Evolutionary conservation across 2,888 invertebrate genomes (phyloP).

Genomic region (Allophyes oxyacanthae): DNA sequence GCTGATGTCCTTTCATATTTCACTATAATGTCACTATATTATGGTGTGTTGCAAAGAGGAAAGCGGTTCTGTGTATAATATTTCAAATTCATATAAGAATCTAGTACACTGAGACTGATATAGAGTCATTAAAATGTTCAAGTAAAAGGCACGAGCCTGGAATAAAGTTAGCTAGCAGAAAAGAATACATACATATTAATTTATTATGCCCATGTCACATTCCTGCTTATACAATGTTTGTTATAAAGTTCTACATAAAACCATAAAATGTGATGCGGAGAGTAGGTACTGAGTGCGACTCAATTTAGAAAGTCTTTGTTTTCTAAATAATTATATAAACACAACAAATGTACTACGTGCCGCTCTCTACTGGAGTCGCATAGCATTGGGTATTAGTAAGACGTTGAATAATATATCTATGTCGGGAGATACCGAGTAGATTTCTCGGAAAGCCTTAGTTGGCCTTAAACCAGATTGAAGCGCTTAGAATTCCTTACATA

Average conservation of each 20-base stretch:
- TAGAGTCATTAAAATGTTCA: constrained; percentile 20
- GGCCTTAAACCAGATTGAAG: constrained; percentile 85
- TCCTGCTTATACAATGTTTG: constrained; percentile 39
- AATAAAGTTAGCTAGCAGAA: constrained; percentile 35
- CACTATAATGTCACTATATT: constrained; percentile 55
- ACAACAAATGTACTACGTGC: constrained; percentile 39
- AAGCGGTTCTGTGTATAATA: constrained; percentile 33
- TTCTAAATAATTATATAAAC: constrained; percentile 46
- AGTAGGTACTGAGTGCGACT: constrained; percentile 23
- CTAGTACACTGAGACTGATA: constrained; percentile 30
- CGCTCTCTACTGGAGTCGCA: constrained; percentile 28
- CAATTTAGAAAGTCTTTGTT: constrained; percentile 46
- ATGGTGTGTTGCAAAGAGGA: constrained; percentile 47
- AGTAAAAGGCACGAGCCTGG: constrained; percentile 21
- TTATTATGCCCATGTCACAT: constrained; percentile 44
- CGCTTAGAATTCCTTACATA: constrained; percentile 87
- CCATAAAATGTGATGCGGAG: constrained; percentile 22
- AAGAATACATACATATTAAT: constrained; percentile 47
- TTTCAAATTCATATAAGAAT: constrained; percentile 39
- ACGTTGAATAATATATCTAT: constrained; percentile 60
- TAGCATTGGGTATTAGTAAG: constrained; percentile 50
- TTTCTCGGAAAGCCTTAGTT: constrained; percentile 75
- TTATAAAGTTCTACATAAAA: constrained; percentile 41
- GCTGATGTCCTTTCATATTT: constrained; percentile 56
- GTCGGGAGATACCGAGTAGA: constrained; percentile 65